Percentiles rank a stretch among this genome's conserved stretches.
These are phyloP conservation scores for Brachyistius frenatus DNA, from an alignment of 2,113 vertebrate genomes.

Conservation along the genomic window DNA sequence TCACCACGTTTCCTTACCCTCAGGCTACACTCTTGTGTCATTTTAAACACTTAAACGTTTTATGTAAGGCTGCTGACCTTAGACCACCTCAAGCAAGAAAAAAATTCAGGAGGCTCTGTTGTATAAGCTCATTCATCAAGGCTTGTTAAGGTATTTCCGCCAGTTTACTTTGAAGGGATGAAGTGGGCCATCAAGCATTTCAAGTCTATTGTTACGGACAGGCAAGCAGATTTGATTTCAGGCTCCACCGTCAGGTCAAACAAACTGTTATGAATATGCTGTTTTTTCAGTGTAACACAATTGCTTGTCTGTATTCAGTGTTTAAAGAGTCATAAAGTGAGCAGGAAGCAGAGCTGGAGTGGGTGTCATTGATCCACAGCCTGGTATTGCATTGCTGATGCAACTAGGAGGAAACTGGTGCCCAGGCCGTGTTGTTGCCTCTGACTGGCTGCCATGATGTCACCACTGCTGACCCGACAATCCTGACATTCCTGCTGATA, in stretches of 20 bases:
- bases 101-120: conserved; percentile 2
- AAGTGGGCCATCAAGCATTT: not conserved
- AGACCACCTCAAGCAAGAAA: conserved; percentile 27
- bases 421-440: conserved; percentile 58
- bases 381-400: conserved; percentile 68
- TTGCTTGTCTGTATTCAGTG: conserved; percentile 8
- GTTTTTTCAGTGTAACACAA: not conserved
- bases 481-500: conserved; percentile 78
- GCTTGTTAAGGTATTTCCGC: not conserved
- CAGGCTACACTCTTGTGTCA: conserved; percentile 21
- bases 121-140: not conserved
- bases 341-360: conserved; percentile 28
- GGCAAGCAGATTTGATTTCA: not conserved
- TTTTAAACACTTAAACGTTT: conserved; percentile 18
- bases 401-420: conserved; percentile 69
- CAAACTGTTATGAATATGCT: not conserved
- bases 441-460: conserved; percentile 74
- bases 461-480: conserved; percentile 77
- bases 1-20: not conserved
- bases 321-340: conserved; percentile 23
- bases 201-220: conserved; percentile 12
- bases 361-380: conserved; percentile 44
- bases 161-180: not conserved
- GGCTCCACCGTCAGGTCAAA: not conserved
- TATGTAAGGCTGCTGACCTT: conserved; percentile 30